A percentile compares a stretch with the other conserved stretches of the same genome.
phyloP scores from a whole-genome alignment of 1,140 invertebrate species.

The Hyposmocoma kahamanoa region DNA sequence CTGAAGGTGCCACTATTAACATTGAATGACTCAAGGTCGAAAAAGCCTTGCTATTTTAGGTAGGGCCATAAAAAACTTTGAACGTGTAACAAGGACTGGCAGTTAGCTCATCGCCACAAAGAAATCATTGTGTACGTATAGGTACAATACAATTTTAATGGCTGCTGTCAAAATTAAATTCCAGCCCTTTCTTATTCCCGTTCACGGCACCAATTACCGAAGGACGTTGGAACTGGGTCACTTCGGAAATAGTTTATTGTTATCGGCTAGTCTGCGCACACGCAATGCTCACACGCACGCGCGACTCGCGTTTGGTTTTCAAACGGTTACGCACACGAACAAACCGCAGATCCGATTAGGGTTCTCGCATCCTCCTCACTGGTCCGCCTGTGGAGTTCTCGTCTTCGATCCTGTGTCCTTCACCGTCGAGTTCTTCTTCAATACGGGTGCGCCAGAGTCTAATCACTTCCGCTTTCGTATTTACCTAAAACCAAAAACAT shows the following conservation, averaged over 20 bases:
- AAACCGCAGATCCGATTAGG: constrained; percentile 47
- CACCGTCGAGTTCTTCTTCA: constrained; percentile 23
- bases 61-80: constrained; percentile 1
- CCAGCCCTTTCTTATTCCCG: constrained; percentile 70
- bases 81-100: constrained; percentile 14
- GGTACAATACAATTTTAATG: constrained; percentile 44
- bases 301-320: constrained; percentile 29
- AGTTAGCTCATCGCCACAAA: constrained; percentile 21
- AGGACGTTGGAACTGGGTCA: constrained; percentile 70
- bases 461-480: constrained; percentile 61
- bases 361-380: constrained; percentile 48
- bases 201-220: constrained; percentile 66
- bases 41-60: constrained; percentile 2
- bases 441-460: constrained; percentile 33
- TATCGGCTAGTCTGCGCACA: constrained; percentile 68
- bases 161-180: constrained; percentile 48
- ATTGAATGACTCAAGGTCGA: constrained; percentile 3
- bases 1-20: constrained; percentile 4
- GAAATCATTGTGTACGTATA: constrained; percentile 27
- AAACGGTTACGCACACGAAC: constrained; percentile 37
- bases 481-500: constrained; percentile 26
- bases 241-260: constrained; percentile 74
- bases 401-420: constrained; percentile 51
- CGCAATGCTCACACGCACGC: constrained; percentile 60
- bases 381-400: too few relatives aligned